Conservation (phyloP, 2,113 vertebrate genomes). For the Clarias macrocephalus region DNA sequence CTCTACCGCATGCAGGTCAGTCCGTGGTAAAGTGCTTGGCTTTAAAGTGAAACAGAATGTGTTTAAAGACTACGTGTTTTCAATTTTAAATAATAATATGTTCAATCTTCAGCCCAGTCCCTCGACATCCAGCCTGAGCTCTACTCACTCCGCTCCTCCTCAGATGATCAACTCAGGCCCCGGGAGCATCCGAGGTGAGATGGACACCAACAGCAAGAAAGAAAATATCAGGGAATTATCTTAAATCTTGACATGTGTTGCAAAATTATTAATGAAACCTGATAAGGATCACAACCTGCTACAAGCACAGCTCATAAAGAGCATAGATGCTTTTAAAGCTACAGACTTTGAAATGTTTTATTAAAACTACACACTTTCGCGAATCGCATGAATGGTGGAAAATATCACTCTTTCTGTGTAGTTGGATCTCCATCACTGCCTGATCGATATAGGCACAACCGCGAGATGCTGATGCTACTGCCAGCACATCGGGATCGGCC, state of each 20-base stretch:
- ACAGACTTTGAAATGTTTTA: background rate
- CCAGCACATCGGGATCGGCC: constrained; percentile 88
- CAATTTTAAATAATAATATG: background rate
- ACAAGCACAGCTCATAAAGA: background rate
- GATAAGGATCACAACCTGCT: background rate
- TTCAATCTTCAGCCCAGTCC: constrained; percentile 83
- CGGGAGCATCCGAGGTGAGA: constrained; percentile 88
- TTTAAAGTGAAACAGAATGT: background rate
- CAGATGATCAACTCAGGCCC: constrained; percentile 94
- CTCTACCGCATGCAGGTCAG: constrained; percentile 95
- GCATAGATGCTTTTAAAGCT: background rate
- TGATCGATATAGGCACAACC: constrained; percentile 91
- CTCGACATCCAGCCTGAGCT: constrained; percentile 94
- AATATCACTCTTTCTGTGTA: constrained; percentile 38
- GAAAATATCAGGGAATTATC: background rate
- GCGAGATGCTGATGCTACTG: constrained; percentile 92
- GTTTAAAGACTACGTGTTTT: background rate
- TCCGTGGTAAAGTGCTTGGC: background rate
- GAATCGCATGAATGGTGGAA: background rate
- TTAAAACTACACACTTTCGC: too few species aligned
- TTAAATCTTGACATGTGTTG: background rate
- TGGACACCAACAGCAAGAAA: background rate
- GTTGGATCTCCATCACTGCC: constrained; percentile 93
- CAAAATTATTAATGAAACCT: background rate
- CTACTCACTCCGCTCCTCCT: constrained; percentile 92